These are phyloP conservation scores for Scatophagus argus DNA, from an alignment of 2,113 vertebrate species.

Conservation along the genomic window DNA sequence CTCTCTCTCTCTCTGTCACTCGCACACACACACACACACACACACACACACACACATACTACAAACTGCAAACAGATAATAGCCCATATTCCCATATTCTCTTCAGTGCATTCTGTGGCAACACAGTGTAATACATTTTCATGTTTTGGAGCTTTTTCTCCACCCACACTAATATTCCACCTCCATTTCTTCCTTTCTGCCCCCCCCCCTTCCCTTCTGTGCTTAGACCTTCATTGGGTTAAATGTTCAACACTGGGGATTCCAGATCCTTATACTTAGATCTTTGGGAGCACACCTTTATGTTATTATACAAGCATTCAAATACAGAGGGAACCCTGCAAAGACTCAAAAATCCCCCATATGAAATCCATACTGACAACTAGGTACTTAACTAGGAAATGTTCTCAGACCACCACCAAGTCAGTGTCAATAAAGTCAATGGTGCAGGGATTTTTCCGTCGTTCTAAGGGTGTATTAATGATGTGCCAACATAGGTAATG, in stretches of 20 bases:
- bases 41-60: constrained; percentile 13
- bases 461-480: too few relatives aligned
- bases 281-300: background rate
- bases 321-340: background rate
- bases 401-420: too few relatives aligned
- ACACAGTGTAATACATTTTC: constrained; percentile 59
- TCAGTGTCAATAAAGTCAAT: too few relatives aligned
- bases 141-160: constrained; percentile 41
- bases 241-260: background rate
- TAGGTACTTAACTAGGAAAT: too few relatives aligned
- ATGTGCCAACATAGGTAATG: too few relatives aligned
- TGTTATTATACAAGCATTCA: background rate
- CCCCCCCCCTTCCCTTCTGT: background rate
- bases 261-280: background rate
- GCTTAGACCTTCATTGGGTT: background rate
- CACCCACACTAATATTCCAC: constrained; percentile 25
- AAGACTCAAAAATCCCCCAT: too few relatives aligned
- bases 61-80: constrained; percentile 48
- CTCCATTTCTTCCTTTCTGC: constrained; percentile 6
- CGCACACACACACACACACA: constrained; percentile 6
- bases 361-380: too few relatives aligned
- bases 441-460: too few relatives aligned
- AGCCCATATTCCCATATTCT: constrained; percentile 53
- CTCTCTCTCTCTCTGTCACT: background rate
- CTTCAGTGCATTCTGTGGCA: constrained; percentile 59